phyloP scores from a whole-genome alignment of 1,140 invertebrate species.

The Pseudomyrmex cubaensis region DNA sequence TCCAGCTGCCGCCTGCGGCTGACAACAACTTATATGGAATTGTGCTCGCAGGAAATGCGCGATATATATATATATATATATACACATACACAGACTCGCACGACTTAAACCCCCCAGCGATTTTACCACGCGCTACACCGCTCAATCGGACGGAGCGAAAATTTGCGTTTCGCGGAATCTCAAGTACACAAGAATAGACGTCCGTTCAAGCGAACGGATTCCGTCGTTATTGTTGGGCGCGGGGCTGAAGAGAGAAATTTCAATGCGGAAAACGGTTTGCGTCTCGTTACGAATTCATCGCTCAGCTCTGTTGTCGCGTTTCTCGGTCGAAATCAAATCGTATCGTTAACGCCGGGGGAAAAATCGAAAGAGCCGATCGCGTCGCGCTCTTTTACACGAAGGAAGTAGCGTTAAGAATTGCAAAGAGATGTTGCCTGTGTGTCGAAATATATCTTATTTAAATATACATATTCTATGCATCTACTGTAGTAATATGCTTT shows the following conservation, averaged over 20 bases:
- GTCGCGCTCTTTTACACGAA: too few species aligned
- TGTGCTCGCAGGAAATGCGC: slow-evolving; percentile 61
- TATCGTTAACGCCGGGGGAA: slow-evolving; percentile 21
- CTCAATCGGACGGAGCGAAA: slow-evolving; percentile 56
- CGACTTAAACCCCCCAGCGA: slow-evolving; percentile 20
- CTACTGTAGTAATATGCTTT: neutral
- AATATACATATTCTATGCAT: too few species aligned
- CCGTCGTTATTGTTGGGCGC: slow-evolving; percentile 31
- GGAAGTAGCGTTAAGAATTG: neutral
- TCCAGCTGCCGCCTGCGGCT: slow-evolving; percentile 57
- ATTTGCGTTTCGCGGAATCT: slow-evolving; percentile 60
- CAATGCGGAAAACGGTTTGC: slow-evolving; percentile 34
- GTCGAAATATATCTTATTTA: too few species aligned
- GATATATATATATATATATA: slow-evolving; percentile 39
- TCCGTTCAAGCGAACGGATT: slow-evolving; percentile 22
- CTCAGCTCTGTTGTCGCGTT: slow-evolving; percentile 24
- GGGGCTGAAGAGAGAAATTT: slow-evolving; percentile 21
- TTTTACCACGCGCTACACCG: slow-evolving; percentile 47
- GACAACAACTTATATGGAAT: slow-evolving; percentile 71
- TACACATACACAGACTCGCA: too few species aligned
- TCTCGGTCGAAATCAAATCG: neutral
- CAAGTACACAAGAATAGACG: slow-evolving; percentile 32
- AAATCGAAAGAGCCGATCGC: neutral
- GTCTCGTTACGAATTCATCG: slow-evolving; percentile 45
- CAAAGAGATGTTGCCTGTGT: neutral